Evolutionary conservation across 1,140 invertebrate genomes (phyloP).

Genomic region (Diorhabda elongata): DNA sequence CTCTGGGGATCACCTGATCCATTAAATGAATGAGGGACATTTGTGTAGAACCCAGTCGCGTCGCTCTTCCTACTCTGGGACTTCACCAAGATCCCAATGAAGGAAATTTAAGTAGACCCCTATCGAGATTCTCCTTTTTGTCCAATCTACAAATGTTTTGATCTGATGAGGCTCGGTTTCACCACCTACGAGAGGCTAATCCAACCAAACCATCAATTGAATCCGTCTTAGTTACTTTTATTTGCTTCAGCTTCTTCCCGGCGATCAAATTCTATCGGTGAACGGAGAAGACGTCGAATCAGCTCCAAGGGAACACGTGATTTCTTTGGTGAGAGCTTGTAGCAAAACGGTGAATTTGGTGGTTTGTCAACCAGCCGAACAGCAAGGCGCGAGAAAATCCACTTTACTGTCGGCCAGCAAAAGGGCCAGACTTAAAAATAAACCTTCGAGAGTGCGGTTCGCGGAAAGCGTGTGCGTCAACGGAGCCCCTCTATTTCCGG

Average conservation of each 20-base stretch:
- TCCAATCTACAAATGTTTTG: no score
- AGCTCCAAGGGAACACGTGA: conserved; percentile 83
- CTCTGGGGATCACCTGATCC: no score
- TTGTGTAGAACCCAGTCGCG: no score
- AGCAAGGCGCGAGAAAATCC: conserved; percentile 69
- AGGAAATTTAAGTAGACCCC: no score
- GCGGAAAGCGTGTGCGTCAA: conserved; percentile 85
- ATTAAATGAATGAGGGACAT: no score
- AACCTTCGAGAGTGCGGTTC: conserved; percentile 82
- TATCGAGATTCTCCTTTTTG: no score
- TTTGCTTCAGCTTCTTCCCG: conserved; percentile 66
- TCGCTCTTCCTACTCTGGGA: no score
- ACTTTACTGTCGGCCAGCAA: conserved; percentile 82
- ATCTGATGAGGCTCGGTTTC: no score
- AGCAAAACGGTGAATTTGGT: conserved; percentile 68
- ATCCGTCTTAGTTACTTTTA: neutral
- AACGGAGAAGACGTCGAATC: conserved; percentile 85
- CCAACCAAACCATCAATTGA: no score
- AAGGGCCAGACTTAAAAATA: conserved; percentile 71
- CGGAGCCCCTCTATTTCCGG: conserved; percentile 71
- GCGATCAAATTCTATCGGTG: conserved; percentile 84
- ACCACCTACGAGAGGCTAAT: no score
- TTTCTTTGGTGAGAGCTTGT: conserved; percentile 80
- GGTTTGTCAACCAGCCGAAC: conserved; percentile 74
- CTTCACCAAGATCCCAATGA: no score